phyloP scores from a whole-genome alignment of 2,888 invertebrate species.

The Ichneumon xanthorius region DNA sequence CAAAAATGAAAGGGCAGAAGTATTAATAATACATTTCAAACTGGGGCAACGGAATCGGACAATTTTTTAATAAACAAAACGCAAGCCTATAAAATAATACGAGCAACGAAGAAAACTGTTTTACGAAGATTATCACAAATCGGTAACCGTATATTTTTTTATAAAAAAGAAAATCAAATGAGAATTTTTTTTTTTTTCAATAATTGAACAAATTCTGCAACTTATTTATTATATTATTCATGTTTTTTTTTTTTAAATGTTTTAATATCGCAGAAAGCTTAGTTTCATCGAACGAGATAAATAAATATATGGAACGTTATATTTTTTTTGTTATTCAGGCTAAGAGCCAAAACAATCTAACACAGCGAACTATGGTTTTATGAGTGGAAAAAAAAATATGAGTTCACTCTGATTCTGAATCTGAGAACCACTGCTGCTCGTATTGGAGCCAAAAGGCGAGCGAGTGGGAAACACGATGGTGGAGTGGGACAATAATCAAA shows the following conservation, averaged over 20 bases:
- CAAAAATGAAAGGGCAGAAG: background rate
- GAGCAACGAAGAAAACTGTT: background rate
- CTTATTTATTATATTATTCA: background rate
- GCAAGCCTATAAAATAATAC: background rate
- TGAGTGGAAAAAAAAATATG: background rate
- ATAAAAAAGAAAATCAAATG: background rate
- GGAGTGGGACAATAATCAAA: constrained; percentile 9
- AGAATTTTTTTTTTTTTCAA: background rate
- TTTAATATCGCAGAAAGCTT: background rate
- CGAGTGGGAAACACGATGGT: constrained; percentile 53
- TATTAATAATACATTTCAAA: background rate
- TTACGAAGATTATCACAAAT: background rate
- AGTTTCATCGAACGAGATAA: background rate
- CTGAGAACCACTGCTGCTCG: constrained; percentile 70
- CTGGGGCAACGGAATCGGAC: no score
- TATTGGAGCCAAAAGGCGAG: constrained; percentile 64
- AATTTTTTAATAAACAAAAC: background rate
- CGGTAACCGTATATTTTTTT: background rate
- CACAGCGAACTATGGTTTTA: background rate
- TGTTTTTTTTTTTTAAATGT: background rate
- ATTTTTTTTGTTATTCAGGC: background rate
- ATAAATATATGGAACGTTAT: background rate
- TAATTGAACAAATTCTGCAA: background rate
- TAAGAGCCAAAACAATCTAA: background rate
- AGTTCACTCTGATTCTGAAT: background rate